Conservation (phyloP, 2,888 invertebrate species). For the Xestia xanthographa region DNA sequence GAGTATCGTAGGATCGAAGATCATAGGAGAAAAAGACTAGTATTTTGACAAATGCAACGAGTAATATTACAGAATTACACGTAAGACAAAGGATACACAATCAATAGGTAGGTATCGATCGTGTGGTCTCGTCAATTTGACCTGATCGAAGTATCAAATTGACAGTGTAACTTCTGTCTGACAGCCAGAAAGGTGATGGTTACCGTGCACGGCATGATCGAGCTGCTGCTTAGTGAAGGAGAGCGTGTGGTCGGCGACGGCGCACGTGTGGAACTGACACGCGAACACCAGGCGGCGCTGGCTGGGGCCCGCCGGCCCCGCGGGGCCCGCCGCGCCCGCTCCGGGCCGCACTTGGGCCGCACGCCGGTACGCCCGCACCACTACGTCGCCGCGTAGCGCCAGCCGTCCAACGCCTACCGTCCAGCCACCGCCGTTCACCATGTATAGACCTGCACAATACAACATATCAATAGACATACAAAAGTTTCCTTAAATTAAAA, state of each 20-base stretch:
- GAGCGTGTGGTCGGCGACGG: constrained; percentile 95
- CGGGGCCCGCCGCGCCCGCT: background rate
- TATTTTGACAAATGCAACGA: constrained; percentile 21
- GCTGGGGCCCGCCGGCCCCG: constrained; percentile 68
- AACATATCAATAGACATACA: background rate
- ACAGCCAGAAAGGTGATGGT: constrained; percentile 55
- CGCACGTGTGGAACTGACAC: constrained; percentile 98
- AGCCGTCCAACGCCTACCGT: constrained; percentile 91
- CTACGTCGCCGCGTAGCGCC: constrained; percentile 96
- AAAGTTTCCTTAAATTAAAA: background rate
- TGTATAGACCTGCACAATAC: constrained; percentile 91
- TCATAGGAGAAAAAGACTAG: constrained; percentile 9
- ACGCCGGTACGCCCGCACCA: constrained; percentile 97
- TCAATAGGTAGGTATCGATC: background rate
- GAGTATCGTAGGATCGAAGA: too few species aligned
- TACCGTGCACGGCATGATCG: constrained; percentile 96
- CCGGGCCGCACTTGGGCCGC: constrained; percentile 80
- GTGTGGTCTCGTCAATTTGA: background rate
- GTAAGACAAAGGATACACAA: background rate
- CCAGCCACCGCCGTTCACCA: constrained; percentile 93
- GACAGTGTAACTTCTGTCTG: background rate
- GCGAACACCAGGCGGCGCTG: constrained; percentile 94
- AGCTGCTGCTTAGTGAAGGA: constrained; percentile 96
- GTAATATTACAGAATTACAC: background rate
- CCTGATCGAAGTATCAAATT: background rate